These are phyloP conservation scores for Anneissia japonica DNA, from an alignment of 35 echinoderm and acorn worm genomes.

Conservation along the genomic window DNA sequence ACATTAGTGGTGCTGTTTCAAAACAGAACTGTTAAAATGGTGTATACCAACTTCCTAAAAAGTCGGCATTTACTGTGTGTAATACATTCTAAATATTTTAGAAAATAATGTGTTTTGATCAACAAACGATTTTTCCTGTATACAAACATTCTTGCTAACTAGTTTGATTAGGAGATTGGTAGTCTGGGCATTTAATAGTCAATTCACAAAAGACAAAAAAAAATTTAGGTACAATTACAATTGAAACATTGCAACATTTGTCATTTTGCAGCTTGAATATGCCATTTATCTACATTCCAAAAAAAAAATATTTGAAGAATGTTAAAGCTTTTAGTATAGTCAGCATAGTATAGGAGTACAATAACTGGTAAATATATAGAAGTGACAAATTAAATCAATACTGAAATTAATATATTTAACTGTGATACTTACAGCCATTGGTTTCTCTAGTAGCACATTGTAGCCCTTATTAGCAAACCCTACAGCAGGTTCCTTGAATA, in stretches of 20 bases:
- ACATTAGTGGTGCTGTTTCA: too few species aligned
- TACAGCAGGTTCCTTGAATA: slow-evolving; percentile 56
- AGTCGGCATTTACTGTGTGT: too few species aligned
- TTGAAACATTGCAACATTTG: not conserved
- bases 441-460: slow-evolving; percentile 88
- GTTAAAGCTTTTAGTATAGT: not conserved
- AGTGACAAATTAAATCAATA: not conserved
- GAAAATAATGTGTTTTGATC: too few species aligned
- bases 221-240: not conserved
- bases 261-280: not conserved
- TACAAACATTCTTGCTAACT: too few species aligned
- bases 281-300: not conserved
- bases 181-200: too few species aligned
- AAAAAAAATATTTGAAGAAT: not conserved
- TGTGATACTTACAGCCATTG: slow-evolving; percentile 82
- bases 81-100: too few species aligned
- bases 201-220: too few species aligned
- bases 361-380: not conserved
- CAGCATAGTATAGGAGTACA: not conserved
- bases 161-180: too few species aligned
- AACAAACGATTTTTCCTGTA: too few species aligned
- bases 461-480: slow-evolving; percentile 82
- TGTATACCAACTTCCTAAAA: too few species aligned
- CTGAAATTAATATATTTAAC: not conserved
- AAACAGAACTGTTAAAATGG: too few species aligned